A percentile compares a stretch with the other conserved stretches of the same genome.
These are phyloP conservation scores for Liodrosophila aerea DNA, from an alignment of 2,888 invertebrate genomes.

Conservation along the genomic window DNA sequence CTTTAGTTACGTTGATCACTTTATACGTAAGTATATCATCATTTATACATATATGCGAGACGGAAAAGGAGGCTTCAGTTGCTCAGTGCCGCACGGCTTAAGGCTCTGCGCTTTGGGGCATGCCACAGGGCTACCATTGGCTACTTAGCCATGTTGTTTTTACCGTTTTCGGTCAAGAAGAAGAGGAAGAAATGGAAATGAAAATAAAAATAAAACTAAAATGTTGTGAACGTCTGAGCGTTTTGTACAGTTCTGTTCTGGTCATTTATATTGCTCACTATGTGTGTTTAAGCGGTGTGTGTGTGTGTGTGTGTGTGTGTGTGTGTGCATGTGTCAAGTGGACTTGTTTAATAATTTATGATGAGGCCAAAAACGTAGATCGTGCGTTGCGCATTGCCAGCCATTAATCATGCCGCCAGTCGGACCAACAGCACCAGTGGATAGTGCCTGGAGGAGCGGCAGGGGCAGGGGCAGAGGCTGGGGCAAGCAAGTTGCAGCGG, in stretches of 20 bases:
- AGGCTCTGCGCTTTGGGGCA: not conserved
- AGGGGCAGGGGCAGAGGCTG: slow-evolving; percentile 1
- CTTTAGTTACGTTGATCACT: slow-evolving; percentile 55
- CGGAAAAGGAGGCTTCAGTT: slow-evolving; percentile 25
- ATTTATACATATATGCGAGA: slow-evolving; percentile 63
- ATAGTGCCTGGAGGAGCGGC: too few relatives aligned
- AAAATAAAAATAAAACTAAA: slow-evolving; percentile 16
- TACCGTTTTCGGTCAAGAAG: slow-evolving; percentile 72
- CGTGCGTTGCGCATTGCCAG: slow-evolving; percentile 77
- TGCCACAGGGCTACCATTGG: slow-evolving; percentile 3
- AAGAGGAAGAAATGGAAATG: too few relatives aligned
- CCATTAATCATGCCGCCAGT: slow-evolving; percentile 70
- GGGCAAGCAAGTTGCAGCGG: slow-evolving; percentile 1
- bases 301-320: slow-evolving; percentile 18
- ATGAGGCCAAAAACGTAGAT: slow-evolving; percentile 77
- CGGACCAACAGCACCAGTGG: too few relatives aligned
- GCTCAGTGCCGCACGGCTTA: not conserved
- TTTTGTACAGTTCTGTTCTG: slow-evolving; percentile 74
- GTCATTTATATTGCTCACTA: slow-evolving; percentile 67
- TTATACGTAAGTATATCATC: slow-evolving; percentile 71
- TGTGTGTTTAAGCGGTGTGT: not conserved
- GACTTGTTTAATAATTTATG: slow-evolving; percentile 75
- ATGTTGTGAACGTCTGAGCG: slow-evolving; percentile 59
- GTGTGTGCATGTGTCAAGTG: slow-evolving; percentile 71
- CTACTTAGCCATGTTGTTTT: slow-evolving; percentile 67